Evolutionary conservation across 2,797 vertebrate species (phyloP).

Genomic region (Takifugu ocellatus): DNA sequence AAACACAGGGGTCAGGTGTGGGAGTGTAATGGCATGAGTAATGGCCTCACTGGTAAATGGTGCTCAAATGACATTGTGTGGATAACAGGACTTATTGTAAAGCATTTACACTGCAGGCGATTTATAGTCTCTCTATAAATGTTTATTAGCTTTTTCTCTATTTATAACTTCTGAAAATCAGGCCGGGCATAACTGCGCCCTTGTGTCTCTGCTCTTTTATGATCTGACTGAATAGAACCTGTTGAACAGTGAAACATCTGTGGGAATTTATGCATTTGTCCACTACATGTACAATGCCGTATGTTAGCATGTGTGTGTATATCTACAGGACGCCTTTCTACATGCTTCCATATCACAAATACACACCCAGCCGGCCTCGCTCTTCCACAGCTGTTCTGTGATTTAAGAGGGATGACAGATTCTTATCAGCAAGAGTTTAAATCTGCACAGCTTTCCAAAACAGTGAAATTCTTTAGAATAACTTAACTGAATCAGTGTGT

Average conservation of each 20-base stretch:
- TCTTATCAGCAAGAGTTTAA: conserved; percentile 81
- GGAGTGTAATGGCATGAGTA: conserved; percentile 48
- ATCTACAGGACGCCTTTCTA: conserved; percentile 26
- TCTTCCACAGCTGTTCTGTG: conserved; percentile 38
- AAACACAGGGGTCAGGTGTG: background rate
- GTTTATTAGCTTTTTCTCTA: conserved; percentile 81
- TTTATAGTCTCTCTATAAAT: conserved; percentile 77
- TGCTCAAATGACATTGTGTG: conserved; percentile 75
- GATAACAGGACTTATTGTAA: conserved; percentile 78
- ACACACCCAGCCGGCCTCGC: conserved; percentile 10
- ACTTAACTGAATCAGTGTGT: no score
- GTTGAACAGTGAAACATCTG: conserved; percentile 58
- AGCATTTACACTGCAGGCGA: conserved; percentile 69
- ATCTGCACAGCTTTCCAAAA: conserved; percentile 72
- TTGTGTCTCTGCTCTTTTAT: conserved; percentile 70
- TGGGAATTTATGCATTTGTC: conserved; percentile 8
- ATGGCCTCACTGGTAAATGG: conserved; percentile 64
- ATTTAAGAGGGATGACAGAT: conserved; percentile 78
- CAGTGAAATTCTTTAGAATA: conserved; percentile 10
- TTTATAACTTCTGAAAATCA: conserved; percentile 77
- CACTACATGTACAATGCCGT: conserved; percentile 1
- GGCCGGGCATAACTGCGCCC: conserved; percentile 65
- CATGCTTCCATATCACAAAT: conserved; percentile 22
- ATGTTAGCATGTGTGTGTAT: conserved; percentile 14
- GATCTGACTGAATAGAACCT: conserved; percentile 57